Base-by-base conservation (phyloP, 2,113 vertebrate genomes). In the Cebidichthys violaceus region DNA sequence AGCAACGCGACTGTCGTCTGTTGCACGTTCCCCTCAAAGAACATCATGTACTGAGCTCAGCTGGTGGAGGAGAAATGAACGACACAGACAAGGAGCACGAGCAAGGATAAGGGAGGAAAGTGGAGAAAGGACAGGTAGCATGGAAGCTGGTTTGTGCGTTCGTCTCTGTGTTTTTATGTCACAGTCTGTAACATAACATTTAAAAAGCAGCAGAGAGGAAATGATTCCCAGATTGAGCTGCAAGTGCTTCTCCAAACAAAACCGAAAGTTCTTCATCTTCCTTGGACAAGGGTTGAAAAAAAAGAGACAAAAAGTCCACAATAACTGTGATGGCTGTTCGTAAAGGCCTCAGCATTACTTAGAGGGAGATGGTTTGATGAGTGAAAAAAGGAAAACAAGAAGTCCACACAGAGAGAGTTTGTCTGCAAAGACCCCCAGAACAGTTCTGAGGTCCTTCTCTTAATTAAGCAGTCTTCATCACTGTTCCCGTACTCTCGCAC, bases 161-260 rank as follows among this genome's bases (percentile, higher is more conserved):
- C 14, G 11, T 73, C 24, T 24, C 18, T 37, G 31, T 55, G 18
- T 64, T 45, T 62, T 68, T 35, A 29, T 0, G n/a, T 80, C 37
- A 15, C 15, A 1, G 17, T 70, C 60, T 69, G 41, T 20, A 68
- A 22, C 35, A 15, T 3, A 70, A 64, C 22, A 9, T 50, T 33
- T 47, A 41, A 35, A 79, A 68, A 39, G n/a, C 47, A 74, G 71
- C 67, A 2, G n/a, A 22, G 50, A 67, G 29, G 27, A 59, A 69
- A 4, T 29, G 31, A 65, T 29, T 35, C 22, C 43, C n/a, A 10
- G 59, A 65, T 52, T 41, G 9, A 72, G 45, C 69, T 67, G 70
- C 66, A 89, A 85, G 82, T 89, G 88, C 84, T 83, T 84, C 24
- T 76, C 29, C 33, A 62, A 75, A 83, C 50, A 82, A n/a, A 3